Conservation (phyloP, 2,888 invertebrate genomes). For the Nomada flava region DNA sequence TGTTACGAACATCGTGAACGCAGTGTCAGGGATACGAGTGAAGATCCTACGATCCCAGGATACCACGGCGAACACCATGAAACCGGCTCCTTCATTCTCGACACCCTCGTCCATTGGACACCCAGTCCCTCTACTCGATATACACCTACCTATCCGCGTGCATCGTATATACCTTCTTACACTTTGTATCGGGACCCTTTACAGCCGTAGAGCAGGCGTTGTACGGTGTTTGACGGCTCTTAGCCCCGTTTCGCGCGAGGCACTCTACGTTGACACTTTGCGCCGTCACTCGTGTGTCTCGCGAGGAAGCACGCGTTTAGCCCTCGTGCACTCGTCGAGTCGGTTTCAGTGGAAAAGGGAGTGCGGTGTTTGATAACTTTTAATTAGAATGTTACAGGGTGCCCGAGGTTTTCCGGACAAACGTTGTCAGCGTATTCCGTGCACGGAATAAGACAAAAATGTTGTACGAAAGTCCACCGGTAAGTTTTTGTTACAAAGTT, state of each 20-base stretch:
- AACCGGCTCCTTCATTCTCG: conserved; percentile 47
- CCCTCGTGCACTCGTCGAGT: too few species aligned
- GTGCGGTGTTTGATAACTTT: too few species aligned
- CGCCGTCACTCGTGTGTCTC: too few species aligned
- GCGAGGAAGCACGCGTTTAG: too few species aligned
- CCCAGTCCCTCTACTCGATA: conserved; percentile 6
- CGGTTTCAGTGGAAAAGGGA: too few species aligned
- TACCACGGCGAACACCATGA: conserved; percentile 41
- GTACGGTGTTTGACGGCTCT: conserved; percentile 4
- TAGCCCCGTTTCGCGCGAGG: conserved; percentile 22
- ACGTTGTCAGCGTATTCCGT: too few species aligned
- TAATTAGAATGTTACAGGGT: too few species aligned
- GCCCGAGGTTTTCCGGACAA: too few species aligned
- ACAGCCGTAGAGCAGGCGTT: conserved; percentile 26
- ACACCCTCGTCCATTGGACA: conserved; percentile 30
- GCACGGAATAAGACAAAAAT: too few species aligned
- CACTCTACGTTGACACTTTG: too few species aligned
- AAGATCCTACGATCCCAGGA: conserved; percentile 44
- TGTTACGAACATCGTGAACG: conserved; percentile 50
- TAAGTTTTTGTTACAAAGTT: too few species aligned
- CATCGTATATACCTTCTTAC: conserved; percentile 10
- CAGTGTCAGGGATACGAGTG: conserved; percentile 48
- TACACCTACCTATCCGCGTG: conserved; percentile 21
- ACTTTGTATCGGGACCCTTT: conserved; percentile 25
- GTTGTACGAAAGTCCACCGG: too few species aligned